phyloP scores from a whole-genome alignment of 1,140 invertebrate species.

The Zaprionus camerounensis region DNA sequence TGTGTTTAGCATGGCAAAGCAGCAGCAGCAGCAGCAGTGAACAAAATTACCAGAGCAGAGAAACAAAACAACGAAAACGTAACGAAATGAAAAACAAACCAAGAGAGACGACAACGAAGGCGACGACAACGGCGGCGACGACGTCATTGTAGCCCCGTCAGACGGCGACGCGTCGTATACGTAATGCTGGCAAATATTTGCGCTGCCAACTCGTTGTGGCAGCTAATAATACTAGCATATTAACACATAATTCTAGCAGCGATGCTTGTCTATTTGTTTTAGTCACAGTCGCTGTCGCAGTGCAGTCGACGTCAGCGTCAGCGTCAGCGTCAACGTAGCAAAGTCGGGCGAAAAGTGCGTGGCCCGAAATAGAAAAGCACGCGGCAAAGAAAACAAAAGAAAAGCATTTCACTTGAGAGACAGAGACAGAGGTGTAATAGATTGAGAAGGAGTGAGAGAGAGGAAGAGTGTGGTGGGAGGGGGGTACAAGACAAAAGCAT shows the following conservation, averaged over 20 bases:
- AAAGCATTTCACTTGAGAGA: neutral
- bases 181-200: slow-evolving; percentile 59
- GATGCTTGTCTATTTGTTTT: slow-evolving; percentile 58
- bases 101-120: slow-evolving; percentile 1
- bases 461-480: neutral
- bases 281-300: slow-evolving; percentile 21
- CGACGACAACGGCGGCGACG: neutral
- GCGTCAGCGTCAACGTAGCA: neutral
- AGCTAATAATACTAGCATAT: slow-evolving; percentile 81
- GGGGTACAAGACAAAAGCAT: slow-evolving; percentile 28
- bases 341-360: slow-evolving; percentile 49
- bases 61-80: slow-evolving; percentile 1
- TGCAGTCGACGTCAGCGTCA: neutral
- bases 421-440: neutral
- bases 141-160: slow-evolving; percentile 38
- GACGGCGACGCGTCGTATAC: slow-evolving; percentile 62
- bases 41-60: slow-evolving; percentile 5
- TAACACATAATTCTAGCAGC: slow-evolving; percentile 78
- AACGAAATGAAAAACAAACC: neutral
- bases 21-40: neutral
- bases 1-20: slow-evolving; percentile 56
- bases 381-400: slow-evolving; percentile 45
- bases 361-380: slow-evolving; percentile 55
- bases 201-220: slow-evolving; percentile 59
- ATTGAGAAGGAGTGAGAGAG: neutral